Percentiles rank a stretch among this genome's conserved stretches.
Evolutionary conservation across 2,888 invertebrate species (phyloP).

Genomic region (Eudasyphora cyanicolor): DNA sequence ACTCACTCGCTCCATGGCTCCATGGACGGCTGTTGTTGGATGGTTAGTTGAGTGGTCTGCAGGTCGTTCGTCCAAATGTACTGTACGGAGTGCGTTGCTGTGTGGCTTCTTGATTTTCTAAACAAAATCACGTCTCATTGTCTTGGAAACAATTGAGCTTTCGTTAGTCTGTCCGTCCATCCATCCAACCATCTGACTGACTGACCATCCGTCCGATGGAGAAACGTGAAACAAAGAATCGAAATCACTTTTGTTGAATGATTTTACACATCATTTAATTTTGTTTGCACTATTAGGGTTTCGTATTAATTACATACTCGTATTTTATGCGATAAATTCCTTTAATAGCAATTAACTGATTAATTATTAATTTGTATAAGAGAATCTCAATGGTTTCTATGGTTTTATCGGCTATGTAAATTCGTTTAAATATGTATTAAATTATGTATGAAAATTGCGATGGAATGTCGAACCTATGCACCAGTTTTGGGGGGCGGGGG

Average conservation of each 20-base stretch:
- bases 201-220: constrained; percentile 9
- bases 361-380: not conserved
- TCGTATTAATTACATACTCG: constrained; percentile 38
- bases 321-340: constrained; percentile 23
- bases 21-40: not conserved
- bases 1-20: not conserved
- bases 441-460: not conserved
- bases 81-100: no score
- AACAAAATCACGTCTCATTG: constrained; percentile 15
- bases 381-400: not conserved
- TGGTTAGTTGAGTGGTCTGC: no score
- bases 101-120: constrained; percentile 8
- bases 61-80: no score
- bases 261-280: constrained; percentile 56
- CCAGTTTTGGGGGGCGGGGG: not conserved
- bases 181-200: constrained; percentile 1
- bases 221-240: not conserved
- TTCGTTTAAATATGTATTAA: not conserved
- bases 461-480: constrained; percentile 2
- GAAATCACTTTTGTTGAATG: constrained; percentile 48
- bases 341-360: not conserved
- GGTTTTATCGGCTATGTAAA: constrained; percentile 4
- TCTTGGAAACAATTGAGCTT: not conserved
- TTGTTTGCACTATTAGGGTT: constrained; percentile 40
- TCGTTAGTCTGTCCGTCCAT: constrained; percentile 20